A percentile compares a stretch with the other conserved stretches of the same genome.
Conservation (phyloP, 2,797 vertebrate species). For the Harpagifer antarcticus region DNA sequence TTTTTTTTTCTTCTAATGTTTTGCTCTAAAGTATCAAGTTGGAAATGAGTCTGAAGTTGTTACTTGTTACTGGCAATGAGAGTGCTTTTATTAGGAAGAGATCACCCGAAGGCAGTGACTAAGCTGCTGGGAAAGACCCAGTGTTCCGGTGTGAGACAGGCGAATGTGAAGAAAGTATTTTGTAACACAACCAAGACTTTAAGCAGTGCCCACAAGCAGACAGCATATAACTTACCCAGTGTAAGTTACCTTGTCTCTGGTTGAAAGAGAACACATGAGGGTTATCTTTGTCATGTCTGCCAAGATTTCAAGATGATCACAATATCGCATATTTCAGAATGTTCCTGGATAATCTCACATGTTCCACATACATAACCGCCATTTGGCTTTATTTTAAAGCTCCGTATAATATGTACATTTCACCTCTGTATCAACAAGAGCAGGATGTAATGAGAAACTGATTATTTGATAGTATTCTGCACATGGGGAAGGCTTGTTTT, state of each 20-base stretch:
- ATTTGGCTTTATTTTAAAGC: not conserved
- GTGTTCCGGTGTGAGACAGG: not conserved
- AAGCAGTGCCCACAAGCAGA: not conserved
- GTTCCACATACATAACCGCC: not conserved
- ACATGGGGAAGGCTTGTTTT: not conserved
- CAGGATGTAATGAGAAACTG: not conserved
- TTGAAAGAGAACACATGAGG: not conserved
- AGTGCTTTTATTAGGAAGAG: not conserved
- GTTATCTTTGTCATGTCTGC: too few species aligned
- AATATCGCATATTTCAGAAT: not conserved
- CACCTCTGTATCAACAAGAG: not conserved
- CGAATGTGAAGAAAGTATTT: not conserved
- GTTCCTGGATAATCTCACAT: not conserved
- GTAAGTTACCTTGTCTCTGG: not conserved
- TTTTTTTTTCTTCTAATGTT: too few species aligned
- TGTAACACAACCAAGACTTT: not conserved
- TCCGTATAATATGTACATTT: not conserved
- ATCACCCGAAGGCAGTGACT: not conserved
- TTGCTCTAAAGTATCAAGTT: not conserved
- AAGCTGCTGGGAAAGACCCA: constrained; percentile 10
- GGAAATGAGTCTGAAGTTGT: not conserved
- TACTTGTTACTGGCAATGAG: not conserved
- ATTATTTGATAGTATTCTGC: not conserved
- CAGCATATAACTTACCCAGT: too few species aligned
- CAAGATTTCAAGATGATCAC: too few species aligned